Evolutionary conservation across 2,113 vertebrate species (phyloP), one percentile per base, ranked within the genome.

Genomic region (Archilochus colubris): DNA sequence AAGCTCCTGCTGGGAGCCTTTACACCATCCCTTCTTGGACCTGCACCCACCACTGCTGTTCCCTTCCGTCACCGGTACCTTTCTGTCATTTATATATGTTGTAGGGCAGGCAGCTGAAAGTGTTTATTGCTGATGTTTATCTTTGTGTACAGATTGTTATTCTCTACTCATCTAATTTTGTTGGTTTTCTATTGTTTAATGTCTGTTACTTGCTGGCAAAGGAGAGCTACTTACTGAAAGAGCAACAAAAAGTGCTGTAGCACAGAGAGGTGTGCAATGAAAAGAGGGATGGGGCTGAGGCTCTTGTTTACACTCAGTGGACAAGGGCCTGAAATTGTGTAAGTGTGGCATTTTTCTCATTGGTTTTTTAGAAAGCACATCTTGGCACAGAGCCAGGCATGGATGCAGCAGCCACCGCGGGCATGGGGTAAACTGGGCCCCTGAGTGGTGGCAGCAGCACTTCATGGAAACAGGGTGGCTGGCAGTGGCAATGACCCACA

Each of bases 41-140:
- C 25, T 14, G 8, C 36, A 16, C 18, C 31, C 25, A 31, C 38
- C 1, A 2, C 19, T 86, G 33, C 77, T 59, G 31, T 24, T 83
- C 15, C n/a, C 51, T 64, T 69, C n/a, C 43, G 36, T 69, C 36
- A 33, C 40, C 23, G 0, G 0, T 22, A 6, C 14, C 25, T 14
- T 51, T 82, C 59, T 76, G 69, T 66, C 84, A 53, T 43, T 89
- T 89, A 70, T 82, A 33, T 24, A 63, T 19, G 28, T 48, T 69
- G 28, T 55, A 46, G 33, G 73, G 46, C 74, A 87, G 78, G 87
- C 84, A 91, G 78, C 74, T 79, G 67, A 50, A 87, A 88, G 82
- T 51, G 67, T 69, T 95, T 78, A 78, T 78, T 87, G 84, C 87
- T 91, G 89, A 94, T 89, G 61, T 85, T 89, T 91, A 88, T 87